Conservation (phyloP, 1,140 invertebrate species). For the Nebria ingens region DNA sequence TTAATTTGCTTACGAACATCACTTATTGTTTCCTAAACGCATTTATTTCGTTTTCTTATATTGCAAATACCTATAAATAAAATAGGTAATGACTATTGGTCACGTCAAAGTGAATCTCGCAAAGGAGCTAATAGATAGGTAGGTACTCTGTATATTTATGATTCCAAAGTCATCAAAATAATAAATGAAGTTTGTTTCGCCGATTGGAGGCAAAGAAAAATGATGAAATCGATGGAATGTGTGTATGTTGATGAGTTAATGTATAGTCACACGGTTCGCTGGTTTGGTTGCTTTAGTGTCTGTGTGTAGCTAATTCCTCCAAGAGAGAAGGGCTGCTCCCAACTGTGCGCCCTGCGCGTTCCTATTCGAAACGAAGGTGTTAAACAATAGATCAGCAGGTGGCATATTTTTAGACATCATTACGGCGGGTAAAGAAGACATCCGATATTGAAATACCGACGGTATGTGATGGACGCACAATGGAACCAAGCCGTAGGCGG, state of each 20-base stretch:
- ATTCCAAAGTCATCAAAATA: no score
- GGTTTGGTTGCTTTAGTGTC: no score
- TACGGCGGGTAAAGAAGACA: conserved; percentile 7
- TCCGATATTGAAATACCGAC: conserved; percentile 7
- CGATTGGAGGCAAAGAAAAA: no score
- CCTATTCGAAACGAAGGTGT: background rate
- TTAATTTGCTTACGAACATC: background rate
- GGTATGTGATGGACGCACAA: conserved; percentile 2
- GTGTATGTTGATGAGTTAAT: no score
- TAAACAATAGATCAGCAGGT: conserved; percentile 7
- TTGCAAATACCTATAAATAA: no score
- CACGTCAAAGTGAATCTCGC: no score
- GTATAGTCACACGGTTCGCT: no score
- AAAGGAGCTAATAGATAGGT: no score
- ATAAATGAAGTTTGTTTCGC: no score
- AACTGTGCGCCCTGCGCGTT: background rate
- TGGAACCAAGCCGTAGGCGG: background rate
- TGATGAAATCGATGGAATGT: no score
- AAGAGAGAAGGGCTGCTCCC: background rate
- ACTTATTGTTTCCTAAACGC: background rate
- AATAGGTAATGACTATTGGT: no score
- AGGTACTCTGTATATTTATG: no score
- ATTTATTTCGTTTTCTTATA: background rate
- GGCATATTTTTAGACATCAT: conserved; percentile 8
- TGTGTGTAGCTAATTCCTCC: background rate